Evolutionary conservation across 2,888 invertebrate genomes (phyloP), one percentile per base, ranked within the genome.

Genomic region (Caenorhabditis sp.): DNA sequence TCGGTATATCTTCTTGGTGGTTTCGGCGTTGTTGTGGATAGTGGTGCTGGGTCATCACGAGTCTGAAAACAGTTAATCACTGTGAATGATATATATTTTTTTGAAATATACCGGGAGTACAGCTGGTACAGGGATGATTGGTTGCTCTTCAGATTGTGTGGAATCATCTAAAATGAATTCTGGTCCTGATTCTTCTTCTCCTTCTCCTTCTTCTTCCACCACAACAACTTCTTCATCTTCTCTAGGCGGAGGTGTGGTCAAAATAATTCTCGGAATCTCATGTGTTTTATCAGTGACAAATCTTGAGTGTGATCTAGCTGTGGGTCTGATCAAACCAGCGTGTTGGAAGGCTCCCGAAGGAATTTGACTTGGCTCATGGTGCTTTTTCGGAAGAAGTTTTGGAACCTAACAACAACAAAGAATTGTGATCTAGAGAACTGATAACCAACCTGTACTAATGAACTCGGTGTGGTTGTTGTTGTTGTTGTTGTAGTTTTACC

Each of bases 401-500:
- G 65, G 58, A 14, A 58, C n/a, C 57, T 50, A 10, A 24, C 59
- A 6, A 36, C 26, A 49, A 8, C n/a, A 24, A 21, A 6, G 5
- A 61, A 62, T 54, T 26, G 14, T 17, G 19, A 62, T 5, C 24
- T 53, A 8, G 17, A 24, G 14, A 55, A 26, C 24, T 12, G 3
- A 51, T 21, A 12, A 23, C 8, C 4, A 17, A 54, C 54, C 61
- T 51, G 60, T 5, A 55, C 21, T 6, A 54, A 17, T 49, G 60
- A n/a, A 14, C 27, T 21, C 14, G 19, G 23, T 43, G 59, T 26
- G 19, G 66, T 43, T 53, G 74, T 27, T 31, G 73, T 69, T 21
- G 75, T 71, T 21, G 65, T 62, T 17, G 66, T 43, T 17, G 53
- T 77, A 24, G 77, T 74, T 36, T 71, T 80, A 1, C 67, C 69